Evolutionary conservation across 64 coral and sea anemone genomes (phyloP), one percentile per base, ranked within the genome.

Genomic region (Pachyseris speciosa): DNA sequence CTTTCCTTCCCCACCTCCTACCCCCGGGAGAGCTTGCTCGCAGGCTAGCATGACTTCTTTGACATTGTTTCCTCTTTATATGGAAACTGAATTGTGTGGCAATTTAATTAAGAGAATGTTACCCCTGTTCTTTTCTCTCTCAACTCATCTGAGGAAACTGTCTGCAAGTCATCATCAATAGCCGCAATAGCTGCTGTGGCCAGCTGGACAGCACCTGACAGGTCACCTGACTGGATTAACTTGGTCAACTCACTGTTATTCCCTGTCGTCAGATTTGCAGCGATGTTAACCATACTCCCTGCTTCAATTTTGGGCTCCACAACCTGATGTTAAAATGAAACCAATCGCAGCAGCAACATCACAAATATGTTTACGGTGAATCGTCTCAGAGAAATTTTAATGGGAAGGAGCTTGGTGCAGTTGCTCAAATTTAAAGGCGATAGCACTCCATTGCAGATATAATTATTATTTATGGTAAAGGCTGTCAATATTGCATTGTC

Each of bases 191-290:
- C 79, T 39, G 52, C 61, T 5, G 63, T 83, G 26, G 79, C 79
- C 53, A 83, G 31, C 25, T 66, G 52, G 36, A 66, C 32, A 42
- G 79, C 79, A 29, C 36, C 19, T 30, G 53, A 66, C 36, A 83
- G 3, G 13, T 83, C 79, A 42, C 79, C 79, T 15, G 79, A 83
- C 53, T 83, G 79, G n/a, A 83, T 37, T 39, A 83, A 64, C 38
- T 83, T 45, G 29, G 7, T 83, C 37, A 83, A 44, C 40, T 47
- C 37, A 45, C 79, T 83, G n/a, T 83, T 31, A 0, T 83, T 24
- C 26, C 55, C 79, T 17, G 53, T 64, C 11, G 79, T 83, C 36
- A 64, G 31, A 11, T 64, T 17, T n/a, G 28, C 37, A 12, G 55
- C 79, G 10, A n/a, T 4, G 9, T 64, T 39, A 13, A 83, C 44